Conservation (phyloP, 2,797 vertebrate genomes). For the Potorous gilbertii region DNA sequence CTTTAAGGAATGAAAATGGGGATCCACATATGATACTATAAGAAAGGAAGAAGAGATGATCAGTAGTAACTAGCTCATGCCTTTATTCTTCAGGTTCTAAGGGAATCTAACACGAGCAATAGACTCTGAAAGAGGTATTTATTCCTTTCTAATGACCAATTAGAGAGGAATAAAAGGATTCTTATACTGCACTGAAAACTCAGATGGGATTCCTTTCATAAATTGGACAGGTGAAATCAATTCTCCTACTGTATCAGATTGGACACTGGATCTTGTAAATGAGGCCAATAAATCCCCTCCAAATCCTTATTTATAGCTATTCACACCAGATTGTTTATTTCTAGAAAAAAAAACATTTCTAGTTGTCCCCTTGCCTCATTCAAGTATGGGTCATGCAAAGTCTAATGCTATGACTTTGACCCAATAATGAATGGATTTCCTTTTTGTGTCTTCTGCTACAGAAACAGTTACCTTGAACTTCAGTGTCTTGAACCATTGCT, state of each 20-base stretch:
- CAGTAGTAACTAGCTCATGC: neutral
- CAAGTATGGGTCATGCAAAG: neutral
- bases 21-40: neutral
- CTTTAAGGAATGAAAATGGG: neutral
- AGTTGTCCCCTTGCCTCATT: neutral
- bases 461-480: neutral
- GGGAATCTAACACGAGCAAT: neutral
- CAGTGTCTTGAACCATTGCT: neutral
- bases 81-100: neutral
- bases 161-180: neutral
- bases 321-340: neutral
- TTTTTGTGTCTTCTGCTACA: neutral
- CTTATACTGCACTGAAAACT: neutral
- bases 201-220: neutral
- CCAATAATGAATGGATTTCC: neutral
- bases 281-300: neutral
- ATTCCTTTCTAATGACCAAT: neutral
- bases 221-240: neutral
- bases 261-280: neutral
- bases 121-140: neutral
- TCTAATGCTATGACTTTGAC: neutral
- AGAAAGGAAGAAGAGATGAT: neutral
- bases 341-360: neutral
- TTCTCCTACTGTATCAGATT: neutral
- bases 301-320: neutral